Evolutionary conservation across 2,888 invertebrate genomes (phyloP).

Genomic region (Philaethria dido): DNA sequence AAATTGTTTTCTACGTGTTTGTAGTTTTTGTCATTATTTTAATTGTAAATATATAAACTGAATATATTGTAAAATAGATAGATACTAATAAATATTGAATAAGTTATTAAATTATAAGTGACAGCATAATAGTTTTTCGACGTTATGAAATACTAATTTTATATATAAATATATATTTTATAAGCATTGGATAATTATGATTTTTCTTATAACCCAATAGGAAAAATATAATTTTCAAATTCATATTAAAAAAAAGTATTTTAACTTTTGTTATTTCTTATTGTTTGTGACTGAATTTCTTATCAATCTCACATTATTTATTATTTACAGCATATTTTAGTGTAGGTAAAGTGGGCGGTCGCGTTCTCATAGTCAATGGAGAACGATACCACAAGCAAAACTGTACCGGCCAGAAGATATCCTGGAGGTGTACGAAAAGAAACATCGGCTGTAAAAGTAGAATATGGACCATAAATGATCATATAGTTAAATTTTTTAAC

Average conservation of each 20-base stretch:
- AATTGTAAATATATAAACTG: background rate
- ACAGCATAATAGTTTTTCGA: background rate
- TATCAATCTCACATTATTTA: background rate
- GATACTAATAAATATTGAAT: background rate
- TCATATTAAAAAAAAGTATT: too few species aligned
- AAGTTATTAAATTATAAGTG: background rate
- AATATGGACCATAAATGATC: conserved; percentile 42
- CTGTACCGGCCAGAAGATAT: conserved; percentile 41
- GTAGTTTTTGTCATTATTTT: background rate
- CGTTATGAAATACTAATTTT: background rate
- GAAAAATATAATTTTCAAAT: too few species aligned
- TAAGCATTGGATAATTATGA: background rate
- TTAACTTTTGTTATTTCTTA: too few species aligned
- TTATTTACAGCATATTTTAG: conserved; percentile 33
- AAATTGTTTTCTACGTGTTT: background rate
- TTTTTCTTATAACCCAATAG: background rate
- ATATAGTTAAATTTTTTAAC: conserved; percentile 38
- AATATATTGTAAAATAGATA: conserved; percentile 1
- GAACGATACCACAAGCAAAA: conserved; percentile 52
- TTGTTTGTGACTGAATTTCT: background rate
- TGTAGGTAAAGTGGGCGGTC: conserved; percentile 36
- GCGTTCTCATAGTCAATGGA: conserved; percentile 48
- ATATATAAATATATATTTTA: conserved; percentile 17
- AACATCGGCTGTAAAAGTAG: conserved; percentile 48
- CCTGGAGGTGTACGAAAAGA: conserved; percentile 55